Evolutionary conservation across 2,888 invertebrate species (phyloP), one percentile per base, ranked within the genome.

Genomic region (Epistrophe eligans): DNA sequence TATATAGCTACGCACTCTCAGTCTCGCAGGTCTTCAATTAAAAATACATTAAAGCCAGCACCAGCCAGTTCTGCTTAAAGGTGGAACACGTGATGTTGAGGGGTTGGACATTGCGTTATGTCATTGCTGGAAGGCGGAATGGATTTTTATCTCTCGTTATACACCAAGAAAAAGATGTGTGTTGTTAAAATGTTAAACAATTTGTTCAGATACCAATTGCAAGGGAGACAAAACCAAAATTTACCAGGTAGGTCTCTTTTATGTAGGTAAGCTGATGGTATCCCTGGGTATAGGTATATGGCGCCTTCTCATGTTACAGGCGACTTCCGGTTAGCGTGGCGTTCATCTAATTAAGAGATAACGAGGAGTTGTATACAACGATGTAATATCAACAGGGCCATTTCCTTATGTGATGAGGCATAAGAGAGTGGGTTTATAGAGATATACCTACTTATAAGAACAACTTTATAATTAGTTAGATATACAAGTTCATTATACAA

Each of bases 1-100:
- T 24, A 24, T 24, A 24, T 24, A 24, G 24, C 28, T 66, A 74
- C 74, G 77, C 77, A 73, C 50, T 67, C 50, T 67, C 35, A 19
- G 55, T 55, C 55, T 55, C 28, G 55, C 82, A 79, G 43, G 48
- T 83, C 87, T 87, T 83, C 83, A 87, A 87, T 87, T 83, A 87
- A 87, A 87, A 87, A 83, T 79, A 76, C 83, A 87, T 87, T 87
- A 87, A 17, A 79, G 79, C 74, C 82, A 72, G 62, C 79, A 62
- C 67, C 50, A 50, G 0, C 3, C 24, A 40, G 35, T 19, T 13
- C 85, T 79, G 85, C 66, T 87, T 87, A 83, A 83, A 87, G 87
- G 83, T 87, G 72, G 76, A 87, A 83, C 87, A 76, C 76, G 71
- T 79, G 79, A 76, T 77, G 87, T 72, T 70, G n/a, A 64, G 85